Percentiles rank a stretch among this genome's conserved stretches.
Conservation (phyloP, 2,888 invertebrate species). For the Pollenia labialis region DNA sequence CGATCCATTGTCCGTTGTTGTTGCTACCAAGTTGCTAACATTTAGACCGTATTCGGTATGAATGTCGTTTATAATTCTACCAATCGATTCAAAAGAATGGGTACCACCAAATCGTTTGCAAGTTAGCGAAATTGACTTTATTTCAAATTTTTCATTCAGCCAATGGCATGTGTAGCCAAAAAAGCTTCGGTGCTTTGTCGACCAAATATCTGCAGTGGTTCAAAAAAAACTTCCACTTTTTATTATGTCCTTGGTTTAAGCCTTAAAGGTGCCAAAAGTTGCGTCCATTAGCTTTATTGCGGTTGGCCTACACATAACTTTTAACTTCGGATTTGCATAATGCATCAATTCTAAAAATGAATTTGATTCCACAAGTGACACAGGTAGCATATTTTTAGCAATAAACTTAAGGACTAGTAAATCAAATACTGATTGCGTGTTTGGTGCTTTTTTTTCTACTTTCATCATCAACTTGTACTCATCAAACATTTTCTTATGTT, state of each 20-base stretch:
- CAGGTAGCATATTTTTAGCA: slow-evolving; percentile 30
- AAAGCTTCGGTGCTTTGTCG: slow-evolving; percentile 38
- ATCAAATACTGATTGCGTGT: too few species aligned
- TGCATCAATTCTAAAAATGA: slow-evolving; percentile 26
- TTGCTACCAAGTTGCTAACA: too few species aligned
- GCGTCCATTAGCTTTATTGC: slow-evolving; percentile 28
- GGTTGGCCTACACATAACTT: slow-evolving; percentile 29
- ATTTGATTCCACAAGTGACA: slow-evolving; percentile 46
- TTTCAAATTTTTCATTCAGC: slow-evolving; percentile 7
- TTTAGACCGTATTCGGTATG: too few species aligned
- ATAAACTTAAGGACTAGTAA: slow-evolving; percentile 46
- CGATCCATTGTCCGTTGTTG: too few species aligned
- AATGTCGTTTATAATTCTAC: too few species aligned
- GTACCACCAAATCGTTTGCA: slow-evolving; percentile 32
- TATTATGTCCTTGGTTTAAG: slow-evolving; percentile 16
- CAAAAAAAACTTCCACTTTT: slow-evolving; percentile 35
- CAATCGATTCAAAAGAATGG: not conserved
- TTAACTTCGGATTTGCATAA: slow-evolving; percentile 37
- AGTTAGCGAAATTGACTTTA: not conserved
- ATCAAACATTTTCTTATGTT: too few species aligned
- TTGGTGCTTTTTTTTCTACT: too few species aligned
- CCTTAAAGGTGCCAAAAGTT: slow-evolving; percentile 35
- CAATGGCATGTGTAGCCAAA: slow-evolving; percentile 29
- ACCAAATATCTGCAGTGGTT: slow-evolving; percentile 38
- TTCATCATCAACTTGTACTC: too few species aligned